Conservation (phyloP, 2,888 invertebrate species). For the Hemithea aestivaria region DNA sequence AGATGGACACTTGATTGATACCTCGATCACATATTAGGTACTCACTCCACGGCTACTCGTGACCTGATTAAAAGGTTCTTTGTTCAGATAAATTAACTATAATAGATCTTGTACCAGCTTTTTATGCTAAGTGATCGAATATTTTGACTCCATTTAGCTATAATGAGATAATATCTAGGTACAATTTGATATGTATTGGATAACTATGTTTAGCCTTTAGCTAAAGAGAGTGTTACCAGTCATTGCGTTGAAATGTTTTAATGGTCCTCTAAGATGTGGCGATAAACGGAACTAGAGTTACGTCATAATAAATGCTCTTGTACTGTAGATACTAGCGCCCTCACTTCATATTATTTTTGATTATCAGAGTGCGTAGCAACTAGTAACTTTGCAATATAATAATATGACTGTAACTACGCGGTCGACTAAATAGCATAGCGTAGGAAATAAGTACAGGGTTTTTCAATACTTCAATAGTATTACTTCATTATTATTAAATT, state of each 20-base stretch:
- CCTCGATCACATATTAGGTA: slow-evolving; percentile 25
- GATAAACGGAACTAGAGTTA: no score
- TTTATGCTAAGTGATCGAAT: slow-evolving; percentile 19
- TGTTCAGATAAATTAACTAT: slow-evolving; percentile 41
- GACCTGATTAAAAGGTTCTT: slow-evolving; percentile 43
- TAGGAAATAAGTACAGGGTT: no score
- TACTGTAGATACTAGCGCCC: no score
- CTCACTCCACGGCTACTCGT: slow-evolving; percentile 33
- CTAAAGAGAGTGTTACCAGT: no score
- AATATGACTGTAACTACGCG: no score
- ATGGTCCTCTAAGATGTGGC: no score
- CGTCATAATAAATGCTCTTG: no score
- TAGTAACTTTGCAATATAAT: no score
- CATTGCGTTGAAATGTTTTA: slow-evolving; percentile 12
- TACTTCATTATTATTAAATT: no score
- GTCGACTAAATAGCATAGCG: no score
- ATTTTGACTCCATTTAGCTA: slow-evolving; percentile 19
- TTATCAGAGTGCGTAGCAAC: no score
- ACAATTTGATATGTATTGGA: slow-evolving; percentile 25
- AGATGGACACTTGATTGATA: slow-evolving; percentile 29
- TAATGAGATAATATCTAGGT: slow-evolving; percentile 18
- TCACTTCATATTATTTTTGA: no score
- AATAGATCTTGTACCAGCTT: slow-evolving; percentile 15
- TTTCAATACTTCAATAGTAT: not conserved
- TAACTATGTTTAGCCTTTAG: slow-evolving; percentile 4